phyloP scores from a whole-genome alignment of 92 coral and sea anemone species.

The Galaxea fascicularis region DNA sequence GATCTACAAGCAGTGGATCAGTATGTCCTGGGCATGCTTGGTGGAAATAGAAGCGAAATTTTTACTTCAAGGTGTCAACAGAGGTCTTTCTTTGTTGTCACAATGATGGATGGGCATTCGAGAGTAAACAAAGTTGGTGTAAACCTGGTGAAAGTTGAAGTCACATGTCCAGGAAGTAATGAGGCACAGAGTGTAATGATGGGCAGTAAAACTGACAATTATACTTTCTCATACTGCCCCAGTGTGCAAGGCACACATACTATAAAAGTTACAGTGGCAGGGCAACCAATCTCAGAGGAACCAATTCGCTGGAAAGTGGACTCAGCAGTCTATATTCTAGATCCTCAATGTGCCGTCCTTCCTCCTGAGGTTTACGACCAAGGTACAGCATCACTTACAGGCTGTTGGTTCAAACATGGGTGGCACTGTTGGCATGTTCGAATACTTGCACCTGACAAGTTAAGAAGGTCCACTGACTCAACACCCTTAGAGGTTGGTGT shows the following conservation, averaged over 20 bases:
- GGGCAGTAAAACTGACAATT: slow-evolving; percentile 15
- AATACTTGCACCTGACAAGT: slow-evolving; percentile 35
- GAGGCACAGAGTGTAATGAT: slow-evolving; percentile 16
- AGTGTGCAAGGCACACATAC: slow-evolving; percentile 16
- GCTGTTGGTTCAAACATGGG: slow-evolving; percentile 41
- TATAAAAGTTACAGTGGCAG: slow-evolving; percentile 33
- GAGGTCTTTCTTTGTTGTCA: slow-evolving; percentile 28
- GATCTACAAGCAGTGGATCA: slow-evolving; percentile 23
- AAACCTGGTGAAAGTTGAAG: slow-evolving; percentile 14
- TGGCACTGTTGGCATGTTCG: slow-evolving; percentile 51
- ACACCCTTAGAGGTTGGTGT: slow-evolving; percentile 35
- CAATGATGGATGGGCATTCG: slow-evolving; percentile 5
- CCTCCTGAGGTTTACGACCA: slow-evolving; percentile 30
- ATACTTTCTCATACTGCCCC: slow-evolving; percentile 40
- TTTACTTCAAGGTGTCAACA: slow-evolving; percentile 47
- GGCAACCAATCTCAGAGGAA: slow-evolving; percentile 16
- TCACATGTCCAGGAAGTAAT: slow-evolving; percentile 23
- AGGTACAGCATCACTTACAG: slow-evolving; percentile 33
- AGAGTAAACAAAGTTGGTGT: slow-evolving; percentile 33
- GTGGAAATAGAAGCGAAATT: slow-evolving; percentile 18
- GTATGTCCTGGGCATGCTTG: slow-evolving; percentile 46
- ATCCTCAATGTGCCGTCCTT: slow-evolving; percentile 28
- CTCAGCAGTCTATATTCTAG: slow-evolving; percentile 16
- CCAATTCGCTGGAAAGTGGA: slow-evolving; percentile 45
- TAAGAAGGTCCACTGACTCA: slow-evolving; percentile 13